Conservation (phyloP, 2,797 vertebrate genomes). For the Myotis planiceps region DNA sequence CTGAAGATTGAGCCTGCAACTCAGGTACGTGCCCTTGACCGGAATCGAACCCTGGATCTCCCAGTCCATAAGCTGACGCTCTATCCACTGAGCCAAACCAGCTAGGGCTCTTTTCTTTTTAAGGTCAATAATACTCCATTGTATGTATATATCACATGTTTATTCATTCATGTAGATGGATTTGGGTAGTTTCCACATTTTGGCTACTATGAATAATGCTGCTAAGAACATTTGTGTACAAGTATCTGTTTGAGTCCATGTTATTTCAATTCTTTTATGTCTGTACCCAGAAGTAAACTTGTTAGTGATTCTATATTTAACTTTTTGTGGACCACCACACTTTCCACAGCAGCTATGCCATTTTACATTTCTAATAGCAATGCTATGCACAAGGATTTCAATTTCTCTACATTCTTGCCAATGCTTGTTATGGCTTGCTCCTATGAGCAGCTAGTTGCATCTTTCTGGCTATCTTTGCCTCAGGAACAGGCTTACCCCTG, state of each 20-base stretch:
- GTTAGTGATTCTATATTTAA: neutral
- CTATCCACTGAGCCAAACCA: neutral
- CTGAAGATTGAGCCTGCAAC: neutral
- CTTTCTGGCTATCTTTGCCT: neutral
- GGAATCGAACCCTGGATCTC: neutral
- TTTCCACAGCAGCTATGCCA: neutral
- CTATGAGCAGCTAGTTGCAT: neutral
- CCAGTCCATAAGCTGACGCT: neutral
- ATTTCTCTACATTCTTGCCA: neutral
- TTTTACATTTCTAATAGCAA: neutral
- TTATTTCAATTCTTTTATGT: neutral
- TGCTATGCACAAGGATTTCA: neutral
- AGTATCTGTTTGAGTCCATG: neutral
- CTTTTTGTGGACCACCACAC: neutral
- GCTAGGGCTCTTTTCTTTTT: neutral
- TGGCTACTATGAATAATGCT: neutral
- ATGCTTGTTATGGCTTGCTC: neutral
- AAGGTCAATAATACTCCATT: neutral
- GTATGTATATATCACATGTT: neutral
- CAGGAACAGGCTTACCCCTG: neutral
- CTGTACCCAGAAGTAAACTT: neutral
- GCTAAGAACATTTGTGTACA: neutral
- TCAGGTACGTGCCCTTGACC: neutral
- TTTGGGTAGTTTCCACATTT: neutral
- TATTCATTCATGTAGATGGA: neutral